phyloP scores from a whole-genome alignment of 2,888 invertebrate species.

The Machimus atricapillus region DNA sequence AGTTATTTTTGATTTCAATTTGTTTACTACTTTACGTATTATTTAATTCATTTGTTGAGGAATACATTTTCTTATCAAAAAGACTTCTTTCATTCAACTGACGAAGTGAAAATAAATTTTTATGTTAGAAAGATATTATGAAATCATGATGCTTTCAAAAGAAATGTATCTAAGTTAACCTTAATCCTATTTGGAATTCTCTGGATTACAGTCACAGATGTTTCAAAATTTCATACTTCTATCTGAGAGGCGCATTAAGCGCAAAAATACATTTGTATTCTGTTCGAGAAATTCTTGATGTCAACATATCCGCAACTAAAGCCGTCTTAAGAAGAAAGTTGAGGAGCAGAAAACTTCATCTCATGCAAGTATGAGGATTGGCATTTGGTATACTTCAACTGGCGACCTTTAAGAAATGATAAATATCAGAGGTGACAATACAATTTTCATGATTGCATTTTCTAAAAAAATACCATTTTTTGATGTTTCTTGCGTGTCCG shows the following conservation, averaged over 20 bases:
- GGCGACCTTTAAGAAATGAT: background rate
- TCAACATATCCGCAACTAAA: background rate
- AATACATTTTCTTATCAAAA: background rate
- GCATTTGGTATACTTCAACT: background rate
- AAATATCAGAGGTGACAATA: background rate
- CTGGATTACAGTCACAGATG: background rate
- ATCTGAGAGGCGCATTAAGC: background rate
- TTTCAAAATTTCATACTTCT: background rate
- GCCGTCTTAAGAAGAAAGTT: background rate
- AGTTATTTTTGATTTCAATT: too few species aligned
- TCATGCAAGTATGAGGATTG: background rate
- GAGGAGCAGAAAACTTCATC: background rate
- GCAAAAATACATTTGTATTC: background rate
- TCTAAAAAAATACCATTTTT: background rate
- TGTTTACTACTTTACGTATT: background rate
- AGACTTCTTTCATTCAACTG: background rate
- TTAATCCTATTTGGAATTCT: background rate
- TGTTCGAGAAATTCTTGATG: background rate
- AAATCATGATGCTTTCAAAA: background rate
- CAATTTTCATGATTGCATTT: background rate
- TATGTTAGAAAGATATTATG: background rate
- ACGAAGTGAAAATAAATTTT: background rate
- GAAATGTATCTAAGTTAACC: background rate
- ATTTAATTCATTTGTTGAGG: background rate
- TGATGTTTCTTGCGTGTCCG: background rate